A percentile compares a stretch with the other conserved stretches of the same genome.
phyloP scores from a whole-genome alignment of 2,113 vertebrate species.

The Talpa occidentalis region DNA sequence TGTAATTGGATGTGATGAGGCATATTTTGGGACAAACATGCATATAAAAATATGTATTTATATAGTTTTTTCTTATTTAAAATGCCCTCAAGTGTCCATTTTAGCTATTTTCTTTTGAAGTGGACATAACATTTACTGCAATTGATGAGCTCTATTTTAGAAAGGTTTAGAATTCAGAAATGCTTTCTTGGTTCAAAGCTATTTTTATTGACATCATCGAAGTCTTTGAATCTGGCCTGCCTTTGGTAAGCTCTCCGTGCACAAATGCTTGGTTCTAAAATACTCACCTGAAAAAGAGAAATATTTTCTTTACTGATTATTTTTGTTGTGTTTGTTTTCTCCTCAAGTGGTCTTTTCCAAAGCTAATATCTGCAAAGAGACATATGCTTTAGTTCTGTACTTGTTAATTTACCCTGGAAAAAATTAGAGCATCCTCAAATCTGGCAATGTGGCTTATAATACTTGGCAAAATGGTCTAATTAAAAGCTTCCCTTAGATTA shows the following conservation, averaged over 20 bases:
- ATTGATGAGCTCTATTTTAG: slow-evolving; percentile 30
- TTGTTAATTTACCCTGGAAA: slow-evolving; percentile 79
- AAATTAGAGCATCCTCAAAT: slow-evolving; percentile 76
- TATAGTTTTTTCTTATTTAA: background rate
- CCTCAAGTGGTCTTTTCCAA: slow-evolving; percentile 32
- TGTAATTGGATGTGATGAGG: background rate
- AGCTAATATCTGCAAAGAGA: slow-evolving; percentile 65
- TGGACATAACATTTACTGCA: background rate
- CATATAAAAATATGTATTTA: background rate
- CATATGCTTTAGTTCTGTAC: slow-evolving; percentile 67
- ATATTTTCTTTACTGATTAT: slow-evolving; percentile 55
- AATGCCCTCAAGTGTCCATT: background rate
- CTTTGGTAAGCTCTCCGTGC: background rate
- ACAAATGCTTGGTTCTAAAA: slow-evolving; percentile 50
- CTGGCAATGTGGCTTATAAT: slow-evolving; percentile 63
- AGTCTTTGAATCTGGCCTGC: slow-evolving; percentile 32
- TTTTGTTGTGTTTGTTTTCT: background rate
- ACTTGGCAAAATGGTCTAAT: slow-evolving; percentile 76
- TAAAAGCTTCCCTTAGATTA: slow-evolving; percentile 65
- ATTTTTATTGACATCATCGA: background rate
- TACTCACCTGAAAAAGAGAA: slow-evolving; percentile 49
- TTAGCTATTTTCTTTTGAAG: background rate
- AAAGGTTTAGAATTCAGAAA: slow-evolving; percentile 32
- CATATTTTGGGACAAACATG: background rate
- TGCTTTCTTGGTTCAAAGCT: slow-evolving; percentile 6